Base-by-base conservation (phyloP, 2,888 invertebrate genomes). In the Pemphredon lugubris region DNA sequence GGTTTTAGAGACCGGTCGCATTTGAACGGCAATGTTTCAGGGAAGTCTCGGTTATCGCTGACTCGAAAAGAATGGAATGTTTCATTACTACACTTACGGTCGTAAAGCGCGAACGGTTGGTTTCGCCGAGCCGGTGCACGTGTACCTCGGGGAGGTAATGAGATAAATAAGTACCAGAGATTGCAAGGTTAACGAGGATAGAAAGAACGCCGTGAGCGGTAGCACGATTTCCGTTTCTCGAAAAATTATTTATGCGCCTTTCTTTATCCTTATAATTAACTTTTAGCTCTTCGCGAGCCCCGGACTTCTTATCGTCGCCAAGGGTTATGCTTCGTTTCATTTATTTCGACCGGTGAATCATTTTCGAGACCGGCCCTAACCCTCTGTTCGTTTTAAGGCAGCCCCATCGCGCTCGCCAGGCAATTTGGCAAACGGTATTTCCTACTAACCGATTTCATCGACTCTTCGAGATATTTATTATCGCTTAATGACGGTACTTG, bases 401-500 rank as follows among this genome's bases (percentile, higher is more conserved):
- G 3, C n/a, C 16, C 13, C 14, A 1, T 13, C 9, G 20, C 5
- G 26, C 40, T 23, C 45, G 50, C n/a, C n/a, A 32, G 18, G 14
- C 51, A 34, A 64, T 40, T 9, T 34, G 21, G 42, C 39, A 54
- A 47, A 54, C 34, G 21, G n/a, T 34, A 13, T 21, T 57, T 40
- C 44, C 34, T 37, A 20, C 47, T 34, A 48, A 63, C 30, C 21
- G 45, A 32, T 40, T 7, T 61, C 58, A 34, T 64, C 59, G 69
- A 59, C 57, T 66, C 50, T 60, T 60, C 48, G 14, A 40, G 73
- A 71, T 73, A 70, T 77, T 76, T 76, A 77, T 77, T 58, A 67
- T 53, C 59, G 47, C 32, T 57, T 76, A 77, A 77, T 77, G 66
- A 77, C 75, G 68, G 73, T 73, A 54, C 61, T 68, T 59, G 70